Evolutionary conservation across 1,140 invertebrate species (phyloP), one percentile per base, ranked within the genome.

Genomic region (Drosophila parvula): DNA sequence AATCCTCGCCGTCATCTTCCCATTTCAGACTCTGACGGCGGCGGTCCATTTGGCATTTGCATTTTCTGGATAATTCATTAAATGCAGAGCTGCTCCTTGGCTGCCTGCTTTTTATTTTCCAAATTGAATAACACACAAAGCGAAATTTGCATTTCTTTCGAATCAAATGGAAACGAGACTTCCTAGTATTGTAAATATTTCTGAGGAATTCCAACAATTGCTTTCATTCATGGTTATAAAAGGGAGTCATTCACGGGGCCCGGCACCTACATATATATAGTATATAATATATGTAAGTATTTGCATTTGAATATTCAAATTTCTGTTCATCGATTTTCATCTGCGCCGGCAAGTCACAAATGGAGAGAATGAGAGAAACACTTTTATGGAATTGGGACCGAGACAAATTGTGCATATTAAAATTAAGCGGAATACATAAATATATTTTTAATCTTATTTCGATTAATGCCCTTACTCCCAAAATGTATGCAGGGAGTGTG

Each of bases 1-100:
- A 55, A 59, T 59, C 53, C 57, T 67, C 50, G 51, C 40, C 63
- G 68, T 74, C 79, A 81, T 81, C 79, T 75, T 65, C 60, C 60
- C 50, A 61, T 32, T 63, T 60, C 16, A 60, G 61, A 28, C 16
- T 63, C 55, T 60, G 28, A 60, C 55, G 38, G 55, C 58, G 81
- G 79, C 74, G 76, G 80, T 83, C 81, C 81, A 80, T 77, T 84
- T 84, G 81, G 77, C 81, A 83, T 83, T 83, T 84, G 80, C 81
- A 84, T 84, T 71, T 82, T 73, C 63, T 74, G 76, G 61, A 74
- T 74, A 79, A 79, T 79, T 79, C 77, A 78, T 74, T 74, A 74
- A 74, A 78, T 71, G 75, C 75, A 55, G 38, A 60, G 44, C 56
- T 71, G 55, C 63, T 76, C 48, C 55, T 60, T 45, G 64, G 18